Base-by-base conservation (phyloP, 2,113 vertebrate species). In the Boleophthalmus pectinirostris region DNA sequence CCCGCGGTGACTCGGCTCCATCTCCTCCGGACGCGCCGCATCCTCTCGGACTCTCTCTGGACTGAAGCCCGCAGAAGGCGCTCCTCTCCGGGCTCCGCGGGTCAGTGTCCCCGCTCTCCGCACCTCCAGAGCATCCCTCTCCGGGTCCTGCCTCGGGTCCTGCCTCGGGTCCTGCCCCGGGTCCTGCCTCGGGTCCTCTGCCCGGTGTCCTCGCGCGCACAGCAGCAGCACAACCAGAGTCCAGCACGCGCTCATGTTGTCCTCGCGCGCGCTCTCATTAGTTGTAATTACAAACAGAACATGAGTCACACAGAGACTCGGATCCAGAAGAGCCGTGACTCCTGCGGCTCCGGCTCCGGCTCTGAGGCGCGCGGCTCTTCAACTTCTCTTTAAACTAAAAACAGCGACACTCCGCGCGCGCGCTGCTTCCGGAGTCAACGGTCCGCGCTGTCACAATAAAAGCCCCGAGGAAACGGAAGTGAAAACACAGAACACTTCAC, bases 221-320 rank as follows among this genome's bases (percentile, higher is more conserved):
- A 91, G 38, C 1, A 93, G 43, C 58, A 90, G 8, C 13, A 91
- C 0, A 20, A 71, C 78, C 64, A 64, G 35, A 20, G 61, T 64
- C 61, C 61, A 63, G 29, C 60, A 21, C 61, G 61, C 33, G 61
- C 61, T 64, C 61, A 64, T 63, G 29, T 6, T 15, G 25, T 1
- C 29, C 29, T 63, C 25, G 35, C 60, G 60, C 60, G 60, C 60
- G 35, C 23, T 51, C 18, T 16, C 49, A 51, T 51, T 51, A 51
- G 49, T 51, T 51, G 1, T 51, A 18, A 51, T 51, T 51, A 51
- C 20, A 43, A 43, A 9, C 1, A 10, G 8, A 43, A 43, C 38
- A 43, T 43, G 8, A 43, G 38, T 10, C 38, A 43, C 10, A 10
- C 38, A 43, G 35, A 38, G 35, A 38, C 5, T 2, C 38, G 10